Percentiles rank a stretch among this genome's conserved stretches.
Evolutionary conservation across 2,797 vertebrate species (phyloP).

Genomic region (Pseudomugil tenellus): DNA sequence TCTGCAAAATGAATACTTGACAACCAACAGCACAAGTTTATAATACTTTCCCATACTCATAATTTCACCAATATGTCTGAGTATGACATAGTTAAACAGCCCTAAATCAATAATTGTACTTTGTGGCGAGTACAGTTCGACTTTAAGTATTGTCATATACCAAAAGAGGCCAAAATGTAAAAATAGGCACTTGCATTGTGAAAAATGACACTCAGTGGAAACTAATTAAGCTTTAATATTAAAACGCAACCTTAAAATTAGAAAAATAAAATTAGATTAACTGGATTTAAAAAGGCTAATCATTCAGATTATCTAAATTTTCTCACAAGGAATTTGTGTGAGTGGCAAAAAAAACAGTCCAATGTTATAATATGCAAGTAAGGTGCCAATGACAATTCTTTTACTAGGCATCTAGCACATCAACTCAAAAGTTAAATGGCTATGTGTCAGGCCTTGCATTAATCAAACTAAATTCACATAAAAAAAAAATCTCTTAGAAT

Average conservation of each 20-base stretch:
- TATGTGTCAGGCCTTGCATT: constrained; percentile 3
- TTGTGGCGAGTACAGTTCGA: neutral
- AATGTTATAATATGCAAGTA: neutral
- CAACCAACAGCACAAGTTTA: neutral
- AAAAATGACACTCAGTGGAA: neutral
- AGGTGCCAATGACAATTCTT: neutral
- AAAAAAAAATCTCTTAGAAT: constrained; percentile 4
- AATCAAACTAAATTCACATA: constrained; percentile 1
- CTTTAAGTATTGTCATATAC: neutral
- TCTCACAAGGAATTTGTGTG: neutral
- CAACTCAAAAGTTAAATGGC: neutral
- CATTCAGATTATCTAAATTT: neutral
- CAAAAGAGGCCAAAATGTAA: too few species aligned
- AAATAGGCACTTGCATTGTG: neutral
- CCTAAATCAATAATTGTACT: neutral
- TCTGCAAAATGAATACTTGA: neutral
- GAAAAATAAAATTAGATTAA: constrained; percentile 1
- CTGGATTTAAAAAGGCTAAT: neutral
- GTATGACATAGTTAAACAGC: neutral
- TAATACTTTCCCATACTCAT: neutral
- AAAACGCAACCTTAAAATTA: neutral
- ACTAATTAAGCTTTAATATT: neutral
- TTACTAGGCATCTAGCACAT: constrained; percentile 1
- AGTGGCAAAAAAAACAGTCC: neutral
- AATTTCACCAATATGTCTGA: neutral